These are phyloP conservation scores for Hypocryptadius cinnamomeus DNA, from an alignment of 2,113 vertebrate species.

Conservation along the genomic window DNA sequence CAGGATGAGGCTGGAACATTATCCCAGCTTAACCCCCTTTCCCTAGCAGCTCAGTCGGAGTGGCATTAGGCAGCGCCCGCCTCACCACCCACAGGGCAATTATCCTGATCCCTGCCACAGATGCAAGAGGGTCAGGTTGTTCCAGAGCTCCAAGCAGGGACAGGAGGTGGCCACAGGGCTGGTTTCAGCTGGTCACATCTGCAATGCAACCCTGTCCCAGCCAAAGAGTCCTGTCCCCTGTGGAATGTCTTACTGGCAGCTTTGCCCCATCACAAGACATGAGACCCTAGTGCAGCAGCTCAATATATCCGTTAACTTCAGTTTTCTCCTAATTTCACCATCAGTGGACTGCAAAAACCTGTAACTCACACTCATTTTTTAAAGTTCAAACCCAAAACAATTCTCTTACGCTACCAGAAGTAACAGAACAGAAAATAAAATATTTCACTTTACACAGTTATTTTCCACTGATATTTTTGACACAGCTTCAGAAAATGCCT, in stretches of 20 bases:
- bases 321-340: background rate
- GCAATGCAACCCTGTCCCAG: background rate
- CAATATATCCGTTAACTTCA: background rate
- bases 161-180: background rate
- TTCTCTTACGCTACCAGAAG: background rate
- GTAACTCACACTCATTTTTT: background rate
- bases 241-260: background rate
- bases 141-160: background rate
- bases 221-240: background rate
- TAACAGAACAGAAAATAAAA: background rate
- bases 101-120: background rate
- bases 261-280: background rate
- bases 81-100: background rate
- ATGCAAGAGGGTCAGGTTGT: background rate
- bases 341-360: background rate
- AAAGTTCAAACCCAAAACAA: background rate
- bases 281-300: background rate
- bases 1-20: background rate
- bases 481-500: background rate
- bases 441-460: background rate
- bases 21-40: constrained; percentile 41
- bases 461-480: background rate
- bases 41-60: rapidly evolving
- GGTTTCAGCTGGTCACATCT: background rate
- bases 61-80: background rate